Percentiles rank a stretch among this genome's conserved stretches.
Conservation (phyloP, 2,113 vertebrate species). For the Nannospalax galili region DNA sequence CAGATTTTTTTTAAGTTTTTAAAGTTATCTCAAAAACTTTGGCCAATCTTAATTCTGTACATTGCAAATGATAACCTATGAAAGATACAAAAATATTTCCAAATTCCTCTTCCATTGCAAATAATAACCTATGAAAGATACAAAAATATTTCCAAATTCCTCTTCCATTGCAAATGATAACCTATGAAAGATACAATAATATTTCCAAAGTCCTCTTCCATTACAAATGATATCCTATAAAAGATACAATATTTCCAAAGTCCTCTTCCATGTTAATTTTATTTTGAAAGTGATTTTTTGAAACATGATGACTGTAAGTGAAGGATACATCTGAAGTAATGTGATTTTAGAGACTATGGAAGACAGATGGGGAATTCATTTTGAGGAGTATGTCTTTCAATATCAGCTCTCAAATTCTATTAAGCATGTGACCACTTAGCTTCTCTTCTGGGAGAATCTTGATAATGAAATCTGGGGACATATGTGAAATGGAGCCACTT, state of each 20-base stretch:
- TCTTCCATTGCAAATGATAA: neutral
- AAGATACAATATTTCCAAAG: neutral
- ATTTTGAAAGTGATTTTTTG: constrained; percentile 57
- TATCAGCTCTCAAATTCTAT: constrained; percentile 65
- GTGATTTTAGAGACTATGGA: neutral
- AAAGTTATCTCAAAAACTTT: neutral
- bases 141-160: neutral
- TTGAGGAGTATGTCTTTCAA: constrained; percentile 11
- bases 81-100: neutral
- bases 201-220: no score
- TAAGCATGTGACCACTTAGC: constrained; percentile 64
- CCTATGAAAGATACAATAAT: no score
- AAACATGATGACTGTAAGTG: constrained; percentile 33
- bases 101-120: neutral
- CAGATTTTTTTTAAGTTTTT: neutral
- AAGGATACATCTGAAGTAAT: constrained; percentile 53
- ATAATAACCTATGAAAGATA: no score
- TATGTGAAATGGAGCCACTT: constrained; percentile 55
- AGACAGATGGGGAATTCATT: constrained; percentile 57
- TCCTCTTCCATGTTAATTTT: neutral
- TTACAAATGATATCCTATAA: neutral
- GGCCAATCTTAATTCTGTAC: neutral
- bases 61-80: neutral
- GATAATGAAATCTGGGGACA: constrained; percentile 65
- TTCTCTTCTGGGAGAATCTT: constrained; percentile 28